Conservation (phyloP, 2,888 invertebrate species). For the Actias luna region DNA sequence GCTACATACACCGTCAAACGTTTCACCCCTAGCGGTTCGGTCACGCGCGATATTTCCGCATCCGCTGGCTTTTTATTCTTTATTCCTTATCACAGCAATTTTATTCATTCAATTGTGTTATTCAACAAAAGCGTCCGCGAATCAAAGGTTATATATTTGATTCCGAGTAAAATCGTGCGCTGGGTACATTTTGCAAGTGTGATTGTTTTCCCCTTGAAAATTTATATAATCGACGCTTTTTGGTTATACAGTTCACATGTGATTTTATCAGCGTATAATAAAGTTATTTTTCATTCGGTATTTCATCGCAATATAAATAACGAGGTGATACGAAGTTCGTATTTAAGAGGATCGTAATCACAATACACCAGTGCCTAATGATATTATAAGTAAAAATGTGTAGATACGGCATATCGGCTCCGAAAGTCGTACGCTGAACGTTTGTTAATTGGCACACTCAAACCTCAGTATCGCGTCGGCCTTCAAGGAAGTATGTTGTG, state of each 20-base stretch:
- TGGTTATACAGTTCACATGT: neutral
- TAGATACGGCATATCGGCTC: too few relatives aligned
- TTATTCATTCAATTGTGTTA: conserved; percentile 9
- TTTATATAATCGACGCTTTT: neutral
- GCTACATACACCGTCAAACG: neutral
- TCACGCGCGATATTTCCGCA: conserved; percentile 7
- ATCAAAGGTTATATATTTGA: conserved; percentile 2
- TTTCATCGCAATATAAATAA: too few relatives aligned
- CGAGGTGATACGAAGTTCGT: too few relatives aligned
- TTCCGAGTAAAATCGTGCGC: neutral
- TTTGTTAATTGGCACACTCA: too few relatives aligned
- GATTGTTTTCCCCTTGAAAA: neutral
- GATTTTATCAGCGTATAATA: neutral
- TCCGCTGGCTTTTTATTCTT: neutral
- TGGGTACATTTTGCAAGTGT: neutral
- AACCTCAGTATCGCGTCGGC: too few relatives aligned
- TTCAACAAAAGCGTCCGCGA: conserved; percentile 5
- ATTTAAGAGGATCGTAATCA: too few relatives aligned
- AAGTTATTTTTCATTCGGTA: too few relatives aligned
- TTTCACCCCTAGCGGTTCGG: neutral
- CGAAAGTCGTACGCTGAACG: too few relatives aligned
- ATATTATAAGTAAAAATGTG: too few relatives aligned
- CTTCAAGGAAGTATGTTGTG: too few relatives aligned
- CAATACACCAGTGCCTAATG: too few relatives aligned
- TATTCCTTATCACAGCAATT: conserved; percentile 7